A percentile compares a stretch with the other conserved stretches of the same genome.
Evolutionary conservation across 2,797 vertebrate genomes (phyloP).

Genomic region (Allochrocebus solatus): DNA sequence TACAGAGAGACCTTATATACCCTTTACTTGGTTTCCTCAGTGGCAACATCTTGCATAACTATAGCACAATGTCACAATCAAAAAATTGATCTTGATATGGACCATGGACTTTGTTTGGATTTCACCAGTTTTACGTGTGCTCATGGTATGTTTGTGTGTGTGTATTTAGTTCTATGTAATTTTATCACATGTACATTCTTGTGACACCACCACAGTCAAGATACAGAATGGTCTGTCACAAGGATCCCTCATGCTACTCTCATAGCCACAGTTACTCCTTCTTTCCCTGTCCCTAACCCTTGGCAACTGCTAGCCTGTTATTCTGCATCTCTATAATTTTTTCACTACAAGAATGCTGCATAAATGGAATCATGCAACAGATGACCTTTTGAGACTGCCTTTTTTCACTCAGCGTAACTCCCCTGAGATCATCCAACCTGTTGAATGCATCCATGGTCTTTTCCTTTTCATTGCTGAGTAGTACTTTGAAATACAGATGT

Average conservation of each 20-base stretch:
- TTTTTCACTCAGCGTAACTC: fast-evolving
- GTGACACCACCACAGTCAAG: neutral
- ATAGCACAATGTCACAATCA: neutral
- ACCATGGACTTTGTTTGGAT: neutral
- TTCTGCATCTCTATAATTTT: neutral
- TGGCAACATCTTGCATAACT: neutral
- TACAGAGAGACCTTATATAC: neutral
- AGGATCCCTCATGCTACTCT: neutral
- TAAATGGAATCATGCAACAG: neutral
- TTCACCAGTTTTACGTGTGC: neutral
- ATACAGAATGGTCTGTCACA: neutral
- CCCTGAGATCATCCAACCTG: neutral
- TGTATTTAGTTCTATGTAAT: neutral
- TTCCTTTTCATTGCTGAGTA: neutral
- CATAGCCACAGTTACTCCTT: fast-evolving
- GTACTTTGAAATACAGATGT: fast-evolving
- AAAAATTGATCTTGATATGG: too few relatives aligned
- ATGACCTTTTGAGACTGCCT: neutral
- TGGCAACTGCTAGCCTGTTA: too few relatives aligned
- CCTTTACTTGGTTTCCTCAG: neutral
- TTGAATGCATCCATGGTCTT: fast-evolving
- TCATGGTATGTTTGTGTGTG: fast-evolving
- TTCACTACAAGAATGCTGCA: neutral
- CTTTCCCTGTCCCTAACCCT: fast-evolving
- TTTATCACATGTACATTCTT: neutral